Evolutionary conservation across 2,797 vertebrate species (phyloP).

Genomic region (Poecilia gillii): DNA sequence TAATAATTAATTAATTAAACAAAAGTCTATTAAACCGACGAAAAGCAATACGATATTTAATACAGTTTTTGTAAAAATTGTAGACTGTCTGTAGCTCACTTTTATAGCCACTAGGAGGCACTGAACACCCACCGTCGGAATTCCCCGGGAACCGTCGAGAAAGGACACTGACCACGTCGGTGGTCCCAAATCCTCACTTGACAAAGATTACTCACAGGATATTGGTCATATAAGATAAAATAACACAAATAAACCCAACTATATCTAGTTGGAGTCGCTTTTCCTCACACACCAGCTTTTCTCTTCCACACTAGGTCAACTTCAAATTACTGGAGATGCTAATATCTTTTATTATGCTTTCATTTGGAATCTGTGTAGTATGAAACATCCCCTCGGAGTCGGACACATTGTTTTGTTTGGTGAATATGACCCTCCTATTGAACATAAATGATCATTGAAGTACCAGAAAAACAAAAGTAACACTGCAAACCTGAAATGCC

Average conservation of each 20-base stretch:
- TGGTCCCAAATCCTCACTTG: neutral
- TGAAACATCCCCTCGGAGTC: neutral
- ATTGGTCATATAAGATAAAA: neutral
- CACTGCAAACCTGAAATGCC: neutral
- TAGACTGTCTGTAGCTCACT: accelerated
- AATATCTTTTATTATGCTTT: neutral
- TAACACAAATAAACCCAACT: neutral
- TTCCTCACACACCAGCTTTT: neutral
- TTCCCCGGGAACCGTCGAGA: neutral
- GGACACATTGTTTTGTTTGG: neutral
- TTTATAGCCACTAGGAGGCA: slow-evolving; percentile 17
- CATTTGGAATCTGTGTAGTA: neutral
- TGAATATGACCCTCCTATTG: neutral
- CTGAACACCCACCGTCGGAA: neutral
- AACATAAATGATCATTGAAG: neutral
- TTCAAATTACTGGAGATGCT: neutral
- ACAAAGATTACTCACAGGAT: neutral
- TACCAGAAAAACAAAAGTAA: neutral
- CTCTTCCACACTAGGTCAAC: neutral
- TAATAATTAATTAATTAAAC: accelerated
- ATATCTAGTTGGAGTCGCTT: neutral
- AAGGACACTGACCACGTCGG: neutral
- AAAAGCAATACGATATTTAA: neutral
- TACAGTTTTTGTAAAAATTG: neutral
- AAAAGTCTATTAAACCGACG: neutral